Evolutionary conservation across 2,888 invertebrate species (phyloP).

Genomic region (Ochropacha duplaris): DNA sequence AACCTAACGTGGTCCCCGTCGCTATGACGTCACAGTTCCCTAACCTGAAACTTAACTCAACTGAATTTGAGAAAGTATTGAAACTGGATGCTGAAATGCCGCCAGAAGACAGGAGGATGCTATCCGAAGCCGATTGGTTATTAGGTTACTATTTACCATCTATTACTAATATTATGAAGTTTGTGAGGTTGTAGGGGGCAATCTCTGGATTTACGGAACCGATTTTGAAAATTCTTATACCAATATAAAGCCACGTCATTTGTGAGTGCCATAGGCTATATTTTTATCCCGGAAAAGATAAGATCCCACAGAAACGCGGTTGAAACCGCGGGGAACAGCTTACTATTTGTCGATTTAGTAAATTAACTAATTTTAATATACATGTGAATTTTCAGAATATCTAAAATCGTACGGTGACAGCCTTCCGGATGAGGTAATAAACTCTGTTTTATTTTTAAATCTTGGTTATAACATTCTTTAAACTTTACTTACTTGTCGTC

Average conservation of each 20-base stretch:
- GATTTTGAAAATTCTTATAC: too few relatives aligned
- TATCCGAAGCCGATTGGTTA: conserved; percentile 27
- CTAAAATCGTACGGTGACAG: not conserved
- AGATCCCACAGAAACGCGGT: too few relatives aligned
- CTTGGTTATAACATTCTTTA: conserved; percentile 4
- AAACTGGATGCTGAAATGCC: conserved; percentile 32
- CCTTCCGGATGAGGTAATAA: not conserved
- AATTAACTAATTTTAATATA: not conserved
- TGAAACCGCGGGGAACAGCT: too few relatives aligned
- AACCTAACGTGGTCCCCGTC: conserved; percentile 31
- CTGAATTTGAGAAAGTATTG: conserved; percentile 52
- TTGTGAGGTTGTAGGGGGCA: too few relatives aligned
- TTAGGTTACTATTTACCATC: conserved; percentile 19
- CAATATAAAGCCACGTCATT: too few relatives aligned
- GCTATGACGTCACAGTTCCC: conserved; percentile 40
- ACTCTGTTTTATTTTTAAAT: conserved; percentile 39
- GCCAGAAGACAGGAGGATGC: conserved; percentile 32
- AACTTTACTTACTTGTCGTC: not conserved
- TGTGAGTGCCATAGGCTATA: too few relatives aligned
- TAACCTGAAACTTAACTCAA: conserved; percentile 51
- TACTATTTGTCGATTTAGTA: too few relatives aligned
- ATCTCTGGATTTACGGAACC: too few relatives aligned
- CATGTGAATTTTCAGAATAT: not conserved
- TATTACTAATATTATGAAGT: too few relatives aligned
- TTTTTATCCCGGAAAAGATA: too few relatives aligned